phyloP scores from a whole-genome alignment of 2,888 invertebrate species.

The Caenorhabditis wallacei region DNA sequence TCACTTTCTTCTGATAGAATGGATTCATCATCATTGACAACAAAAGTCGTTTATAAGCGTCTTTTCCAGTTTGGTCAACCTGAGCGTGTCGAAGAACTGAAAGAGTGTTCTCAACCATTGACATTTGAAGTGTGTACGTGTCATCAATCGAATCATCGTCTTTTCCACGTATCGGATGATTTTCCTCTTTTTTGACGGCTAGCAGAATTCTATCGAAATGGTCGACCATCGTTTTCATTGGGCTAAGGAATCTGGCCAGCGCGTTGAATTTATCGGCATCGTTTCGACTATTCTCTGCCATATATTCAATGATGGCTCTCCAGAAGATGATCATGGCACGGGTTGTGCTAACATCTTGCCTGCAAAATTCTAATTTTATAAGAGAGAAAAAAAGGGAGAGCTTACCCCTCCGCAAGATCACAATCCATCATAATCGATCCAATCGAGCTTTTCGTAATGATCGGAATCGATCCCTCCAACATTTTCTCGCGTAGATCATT shows the following conservation, averaged over 20 bases:
- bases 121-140: constrained; percentile 32
- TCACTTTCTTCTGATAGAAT: constrained; percentile 48
- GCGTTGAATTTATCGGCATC: constrained; percentile 17
- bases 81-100: constrained; percentile 11
- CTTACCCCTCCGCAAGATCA: constrained; percentile 3
- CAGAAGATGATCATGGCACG: constrained; percentile 39
- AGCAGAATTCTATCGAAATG: constrained; percentile 15
- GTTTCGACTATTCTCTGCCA: background rate
- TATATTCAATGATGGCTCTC: constrained; percentile 41
- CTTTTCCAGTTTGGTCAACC: constrained; percentile 29
- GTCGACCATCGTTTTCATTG: constrained; percentile 39
- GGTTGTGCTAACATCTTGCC: constrained; percentile 13
- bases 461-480: constrained; percentile 3
- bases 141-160: background rate
- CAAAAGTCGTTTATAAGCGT: constrained; percentile 22
- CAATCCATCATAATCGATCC: constrained; percentile 9
- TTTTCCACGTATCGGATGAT: background rate
- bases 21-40: constrained; percentile 31
- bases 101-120: constrained; percentile 33
- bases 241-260: constrained; percentile 6
- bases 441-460: constrained; percentile 37
- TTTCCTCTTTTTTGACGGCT: constrained; percentile 13
- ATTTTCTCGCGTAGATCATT: constrained; percentile 14
- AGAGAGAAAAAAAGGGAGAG: background rate
- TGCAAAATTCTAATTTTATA: constrained; percentile 16